phyloP scores from a whole-genome alignment of 2,797 vertebrate genomes.

The Nyctibius grandis region DNA sequence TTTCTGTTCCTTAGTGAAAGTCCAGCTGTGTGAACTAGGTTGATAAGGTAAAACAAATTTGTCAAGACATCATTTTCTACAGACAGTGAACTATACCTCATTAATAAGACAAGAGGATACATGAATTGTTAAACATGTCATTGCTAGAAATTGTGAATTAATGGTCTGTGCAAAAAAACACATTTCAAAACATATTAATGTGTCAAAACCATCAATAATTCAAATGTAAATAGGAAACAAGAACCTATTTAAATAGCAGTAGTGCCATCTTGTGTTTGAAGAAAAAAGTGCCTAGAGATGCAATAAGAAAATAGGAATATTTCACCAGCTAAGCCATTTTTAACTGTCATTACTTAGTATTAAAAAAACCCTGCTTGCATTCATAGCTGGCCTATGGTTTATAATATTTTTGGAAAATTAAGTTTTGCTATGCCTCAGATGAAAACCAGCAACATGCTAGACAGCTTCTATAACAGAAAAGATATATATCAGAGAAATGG shows the following conservation, averaged over 20 bases:
- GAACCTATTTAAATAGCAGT: background rate
- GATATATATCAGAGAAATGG: background rate
- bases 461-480: background rate
- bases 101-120: background rate
- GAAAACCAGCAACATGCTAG: background rate
- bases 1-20: background rate
- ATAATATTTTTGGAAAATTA: background rate
- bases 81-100: background rate
- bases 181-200: background rate
- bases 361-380: background rate
- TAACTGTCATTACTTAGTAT: background rate
- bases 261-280: conserved; percentile 45
- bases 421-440: background rate
- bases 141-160: background rate
- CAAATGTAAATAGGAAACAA: background rate
- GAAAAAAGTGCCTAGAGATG: background rate
- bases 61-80: background rate
- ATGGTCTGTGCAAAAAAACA: background rate
- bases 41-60: background rate
- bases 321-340: background rate
- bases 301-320: background rate
- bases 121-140: background rate
- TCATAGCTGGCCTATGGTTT: background rate
- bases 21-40: background rate
- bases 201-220: background rate